phyloP scores from a whole-genome alignment of 2,888 invertebrate genomes.

The Drosophila paramelanica region DNA sequence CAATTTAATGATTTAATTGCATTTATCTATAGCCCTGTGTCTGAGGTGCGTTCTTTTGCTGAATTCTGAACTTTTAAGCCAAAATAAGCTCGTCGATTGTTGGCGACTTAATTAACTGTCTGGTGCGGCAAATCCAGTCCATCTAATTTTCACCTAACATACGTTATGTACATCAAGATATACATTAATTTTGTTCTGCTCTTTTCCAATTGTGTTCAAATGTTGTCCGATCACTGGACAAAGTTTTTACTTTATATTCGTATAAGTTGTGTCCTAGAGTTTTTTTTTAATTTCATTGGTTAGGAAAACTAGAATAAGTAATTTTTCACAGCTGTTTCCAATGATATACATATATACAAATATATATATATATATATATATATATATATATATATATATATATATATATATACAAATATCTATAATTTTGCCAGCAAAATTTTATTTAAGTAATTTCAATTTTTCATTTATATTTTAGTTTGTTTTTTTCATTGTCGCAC shows the following conservation, averaged over 20 bases:
- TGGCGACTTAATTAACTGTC: slow-evolving; percentile 16
- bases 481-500: slow-evolving; percentile 14
- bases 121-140: slow-evolving; percentile 28
- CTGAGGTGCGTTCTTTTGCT: slow-evolving; percentile 42
- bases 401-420: slow-evolving; percentile 2
- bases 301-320: not conserved
- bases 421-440: slow-evolving; percentile 6
- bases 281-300: not conserved
- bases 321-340: not conserved
- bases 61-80: slow-evolving; percentile 16
- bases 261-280: not conserved
- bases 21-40: slow-evolving; percentile 52
- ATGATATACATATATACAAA: not conserved
- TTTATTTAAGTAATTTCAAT: not conserved
- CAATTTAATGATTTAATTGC: slow-evolving; percentile 8
- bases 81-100: slow-evolving; percentile 5
- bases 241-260: too few relatives aligned
- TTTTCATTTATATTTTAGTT: not conserved
- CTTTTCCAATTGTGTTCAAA: not conserved
- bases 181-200: not conserved
- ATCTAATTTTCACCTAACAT: not conserved
- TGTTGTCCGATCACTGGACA: not conserved
- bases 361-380: slow-evolving; percentile 1
- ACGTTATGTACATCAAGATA: not conserved
- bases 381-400: too few relatives aligned